Conservation (phyloP, 2,888 invertebrate genomes). For the Cephus sareptanus region DNA sequence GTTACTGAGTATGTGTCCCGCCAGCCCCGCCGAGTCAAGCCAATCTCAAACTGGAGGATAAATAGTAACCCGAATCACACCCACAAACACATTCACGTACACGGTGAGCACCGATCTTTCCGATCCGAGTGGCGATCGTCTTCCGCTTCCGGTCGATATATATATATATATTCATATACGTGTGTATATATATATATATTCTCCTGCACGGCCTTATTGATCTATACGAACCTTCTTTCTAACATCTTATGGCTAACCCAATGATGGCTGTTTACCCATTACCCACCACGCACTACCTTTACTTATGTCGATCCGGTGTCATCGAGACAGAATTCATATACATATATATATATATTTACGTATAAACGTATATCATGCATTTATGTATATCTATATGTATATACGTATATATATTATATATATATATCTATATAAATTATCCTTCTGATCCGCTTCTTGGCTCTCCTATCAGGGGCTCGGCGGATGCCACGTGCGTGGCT, state of each 20-base stretch:
- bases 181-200: background rate
- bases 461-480: constrained; percentile 66
- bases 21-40: constrained; percentile 67
- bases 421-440: constrained; percentile 9
- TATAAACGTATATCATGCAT: background rate
- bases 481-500: constrained; percentile 65
- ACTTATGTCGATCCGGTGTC: background rate
- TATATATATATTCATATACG: background rate
- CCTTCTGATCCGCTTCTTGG: constrained; percentile 61
- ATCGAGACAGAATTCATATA: background rate
- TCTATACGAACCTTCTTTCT: constrained; percentile 14
- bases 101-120: constrained; percentile 66
- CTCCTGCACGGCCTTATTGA: constrained; percentile 36
- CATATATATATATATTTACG: background rate
- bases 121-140: constrained; percentile 48
- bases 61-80: constrained; percentile 53
- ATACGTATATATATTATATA: background rate
- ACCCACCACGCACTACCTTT: background rate
- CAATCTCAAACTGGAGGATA: constrained; percentile 52
- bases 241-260: background rate
- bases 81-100: constrained; percentile 42
- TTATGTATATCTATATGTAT: background rate
- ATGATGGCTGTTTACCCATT: background rate
- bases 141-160: constrained; percentile 25
- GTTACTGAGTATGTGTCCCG: constrained; percentile 40